phyloP scores from a whole-genome alignment of 2,113 vertebrate genomes.

The Prionailurus bengalensis region DNA sequence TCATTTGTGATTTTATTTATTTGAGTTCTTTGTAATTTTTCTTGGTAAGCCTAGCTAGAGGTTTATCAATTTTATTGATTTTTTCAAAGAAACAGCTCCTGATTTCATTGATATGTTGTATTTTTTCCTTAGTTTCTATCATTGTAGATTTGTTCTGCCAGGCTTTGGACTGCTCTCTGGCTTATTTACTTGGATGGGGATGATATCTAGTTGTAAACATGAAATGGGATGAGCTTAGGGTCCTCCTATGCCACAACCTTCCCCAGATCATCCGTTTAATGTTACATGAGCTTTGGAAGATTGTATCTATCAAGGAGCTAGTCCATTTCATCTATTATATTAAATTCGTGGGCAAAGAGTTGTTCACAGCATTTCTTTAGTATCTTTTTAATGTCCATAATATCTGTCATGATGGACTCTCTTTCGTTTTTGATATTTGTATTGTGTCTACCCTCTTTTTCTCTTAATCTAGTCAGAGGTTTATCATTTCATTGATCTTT shows the following conservation, averaged over 20 bases:
- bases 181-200: background rate
- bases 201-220: background rate
- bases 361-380: background rate
- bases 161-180: background rate
- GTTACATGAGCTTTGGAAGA: background rate
- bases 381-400: background rate
- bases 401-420: background rate
- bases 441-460: background rate
- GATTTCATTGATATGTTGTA: background rate
- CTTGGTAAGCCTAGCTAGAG: background rate
- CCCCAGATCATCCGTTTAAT: background rate
- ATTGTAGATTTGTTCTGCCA: background rate
- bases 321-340: background rate
- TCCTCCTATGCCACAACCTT: background rate
- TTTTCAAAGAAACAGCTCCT: background rate
- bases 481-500: background rate
- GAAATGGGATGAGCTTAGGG: background rate
- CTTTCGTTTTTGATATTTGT: background rate
- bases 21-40: background rate
- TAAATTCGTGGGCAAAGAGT: background rate
- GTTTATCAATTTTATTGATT: background rate
- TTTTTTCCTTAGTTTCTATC: background rate
- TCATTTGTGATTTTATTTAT: background rate
- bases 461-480: background rate
- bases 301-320: background rate